These are phyloP conservation scores for cat (Felis catus) DNA, from an alignment of 2,113 vertebrate genomes.

Conservation along the genomic window F.catus_Fca126_mat1.0 CM031420.1:157886001-157886500, in stretches of 20 bases:
- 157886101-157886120: not conserved
- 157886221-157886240: conserved; percentile 80
- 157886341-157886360: not conserved
- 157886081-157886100: not conserved
- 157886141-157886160: not conserved
- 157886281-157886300: conserved; percentile 67
- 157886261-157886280: conserved; percentile 67
- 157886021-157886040: not conserved
- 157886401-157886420: not conserved
- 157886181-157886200: conserved; percentile 58
- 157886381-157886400: not conserved
- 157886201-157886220: conserved; percentile 54
- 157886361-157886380: not conserved
- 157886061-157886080: not conserved
- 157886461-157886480: not conserved
- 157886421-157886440: not conserved
- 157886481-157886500: fast-evolving
- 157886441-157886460: not conserved
- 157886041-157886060: not conserved
- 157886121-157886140: conserved; percentile 9
- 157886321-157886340: not conserved
- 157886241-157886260: conserved; percentile 78
- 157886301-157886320: conserved; percentile 49
- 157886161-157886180: conserved; percentile 62
- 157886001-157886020: not conserved